A percentile compares a stretch with the other conserved stretches of the same genome.
These are phyloP conservation scores for Cebus imitator DNA, from an alignment of 2,113 vertebrate genomes.

Conservation along the genomic window DNA sequence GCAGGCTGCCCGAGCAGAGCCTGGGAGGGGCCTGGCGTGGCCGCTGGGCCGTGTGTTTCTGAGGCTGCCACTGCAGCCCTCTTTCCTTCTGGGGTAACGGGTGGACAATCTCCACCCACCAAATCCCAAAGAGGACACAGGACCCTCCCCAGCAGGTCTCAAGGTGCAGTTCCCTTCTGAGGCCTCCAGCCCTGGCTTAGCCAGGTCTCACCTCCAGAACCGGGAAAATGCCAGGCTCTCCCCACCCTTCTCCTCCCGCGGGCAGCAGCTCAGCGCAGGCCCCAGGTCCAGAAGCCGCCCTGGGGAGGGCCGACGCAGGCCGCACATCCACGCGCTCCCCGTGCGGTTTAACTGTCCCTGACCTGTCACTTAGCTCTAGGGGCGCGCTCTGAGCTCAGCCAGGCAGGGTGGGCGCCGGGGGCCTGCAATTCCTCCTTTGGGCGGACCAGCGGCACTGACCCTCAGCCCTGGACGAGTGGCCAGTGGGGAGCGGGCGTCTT, in stretches of 20 bases:
- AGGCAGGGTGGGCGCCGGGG: background rate
- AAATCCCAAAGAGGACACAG: background rate
- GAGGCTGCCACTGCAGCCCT: background rate
- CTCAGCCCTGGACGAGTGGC: background rate
- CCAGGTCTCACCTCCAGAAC: background rate
- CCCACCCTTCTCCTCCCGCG: background rate
- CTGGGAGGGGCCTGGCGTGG: slow-evolving; percentile 23
- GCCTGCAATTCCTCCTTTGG: background rate
- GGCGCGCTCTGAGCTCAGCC: background rate
- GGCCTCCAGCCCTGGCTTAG: slow-evolving; percentile 1
- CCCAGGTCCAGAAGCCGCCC: background rate
- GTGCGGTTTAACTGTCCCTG: background rate
- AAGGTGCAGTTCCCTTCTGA: background rate
- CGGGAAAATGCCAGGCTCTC: background rate
- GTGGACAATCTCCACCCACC: background rate
- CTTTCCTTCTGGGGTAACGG: background rate
- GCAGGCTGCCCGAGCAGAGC: slow-evolving; percentile 12
- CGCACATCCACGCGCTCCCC: background rate
- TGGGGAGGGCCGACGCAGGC: background rate
- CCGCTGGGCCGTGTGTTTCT: background rate
- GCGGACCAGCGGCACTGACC: background rate
- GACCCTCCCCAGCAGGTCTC: background rate
- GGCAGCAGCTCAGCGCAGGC: background rate
- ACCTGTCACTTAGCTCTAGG: slow-evolving; percentile 20
- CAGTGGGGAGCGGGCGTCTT: background rate